Percentiles rank a stretch among this genome's conserved stretches.
These are phyloP conservation scores for Indicator indicator DNA, from an alignment of 2,113 vertebrate species.

Conservation along the genomic window DNA sequence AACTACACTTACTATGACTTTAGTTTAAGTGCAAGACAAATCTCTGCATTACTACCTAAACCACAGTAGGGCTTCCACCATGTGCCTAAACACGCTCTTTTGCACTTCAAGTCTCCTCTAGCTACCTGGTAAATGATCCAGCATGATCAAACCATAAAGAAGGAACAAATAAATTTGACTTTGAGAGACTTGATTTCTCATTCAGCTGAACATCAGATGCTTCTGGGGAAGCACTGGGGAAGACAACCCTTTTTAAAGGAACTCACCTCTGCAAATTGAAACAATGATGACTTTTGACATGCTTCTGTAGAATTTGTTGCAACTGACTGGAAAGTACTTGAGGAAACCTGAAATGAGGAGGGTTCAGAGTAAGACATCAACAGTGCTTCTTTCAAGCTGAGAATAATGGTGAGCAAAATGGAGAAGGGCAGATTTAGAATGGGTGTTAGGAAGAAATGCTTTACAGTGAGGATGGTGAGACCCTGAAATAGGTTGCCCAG, in stretches of 20 bases:
- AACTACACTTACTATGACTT: background rate
- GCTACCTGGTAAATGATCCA: background rate
- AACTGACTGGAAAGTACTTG: constrained; percentile 80
- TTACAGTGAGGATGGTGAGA: no score
- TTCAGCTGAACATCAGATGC: background rate
- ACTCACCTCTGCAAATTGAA: constrained; percentile 88
- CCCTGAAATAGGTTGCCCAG: no score
- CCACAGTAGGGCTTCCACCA: background rate
- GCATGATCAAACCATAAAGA: background rate
- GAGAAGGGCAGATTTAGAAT: background rate
- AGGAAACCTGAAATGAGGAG: constrained; percentile 77
- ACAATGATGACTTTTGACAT: constrained; percentile 83
- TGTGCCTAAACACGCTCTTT: background rate
- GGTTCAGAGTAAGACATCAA: background rate
- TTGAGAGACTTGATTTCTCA: background rate
- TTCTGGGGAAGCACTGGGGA: background rate
- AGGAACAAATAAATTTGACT: background rate
- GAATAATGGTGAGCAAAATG: background rate
- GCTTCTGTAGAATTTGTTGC: constrained; percentile 79
- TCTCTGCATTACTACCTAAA: background rate
- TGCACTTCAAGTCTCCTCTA: background rate
- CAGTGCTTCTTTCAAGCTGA: background rate
- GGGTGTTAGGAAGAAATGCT: no score
- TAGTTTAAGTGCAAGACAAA: background rate
- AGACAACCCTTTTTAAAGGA: background rate